Conservation (phyloP, 2,888 invertebrate species). For the Steinernema hermaphroditum region DNA sequence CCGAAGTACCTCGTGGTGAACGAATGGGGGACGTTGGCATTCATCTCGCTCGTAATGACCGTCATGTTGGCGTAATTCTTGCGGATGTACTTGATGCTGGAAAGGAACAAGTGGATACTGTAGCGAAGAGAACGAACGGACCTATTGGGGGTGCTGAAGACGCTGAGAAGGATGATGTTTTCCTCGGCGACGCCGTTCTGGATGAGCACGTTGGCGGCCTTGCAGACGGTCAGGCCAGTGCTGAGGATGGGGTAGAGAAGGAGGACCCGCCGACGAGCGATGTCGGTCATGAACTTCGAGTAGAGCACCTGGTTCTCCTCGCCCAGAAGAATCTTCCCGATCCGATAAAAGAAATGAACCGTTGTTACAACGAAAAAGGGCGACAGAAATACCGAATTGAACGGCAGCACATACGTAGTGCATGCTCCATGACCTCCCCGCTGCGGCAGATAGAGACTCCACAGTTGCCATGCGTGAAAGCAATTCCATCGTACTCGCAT, state of each 20-base stretch:
- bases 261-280: conserved; percentile 82
- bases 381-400: conserved; percentile 87
- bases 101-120: conserved; percentile 35
- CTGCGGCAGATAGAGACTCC: conserved; percentile 90
- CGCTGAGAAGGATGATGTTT: conserved; percentile 91
- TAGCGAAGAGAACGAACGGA: background rate
- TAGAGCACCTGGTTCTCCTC: conserved; percentile 93
- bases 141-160: conserved; percentile 84
- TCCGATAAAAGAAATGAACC: too few relatives aligned
- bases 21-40: conserved; percentile 91
- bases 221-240: conserved; percentile 91
- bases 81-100: conserved; percentile 67
- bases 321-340: conserved; percentile 96
- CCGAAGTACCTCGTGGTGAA: conserved; percentile 99
- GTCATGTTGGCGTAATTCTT: conserved; percentile 74
- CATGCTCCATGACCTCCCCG: conserved; percentile 87
- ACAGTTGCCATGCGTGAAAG: conserved; percentile 95
- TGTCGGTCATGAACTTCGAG: conserved; percentile 92
- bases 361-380: too few relatives aligned
- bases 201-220: conserved; percentile 88
- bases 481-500: conserved; percentile 74
- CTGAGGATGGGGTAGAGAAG: conserved; percentile 60
- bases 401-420: conserved; percentile 87
- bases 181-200: conserved; percentile 91
- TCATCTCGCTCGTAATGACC: conserved; percentile 91